These are phyloP conservation scores for Psephotus haematonotus DNA, from an alignment of 2,113 vertebrate genomes.

Conservation along the genomic window DNA sequence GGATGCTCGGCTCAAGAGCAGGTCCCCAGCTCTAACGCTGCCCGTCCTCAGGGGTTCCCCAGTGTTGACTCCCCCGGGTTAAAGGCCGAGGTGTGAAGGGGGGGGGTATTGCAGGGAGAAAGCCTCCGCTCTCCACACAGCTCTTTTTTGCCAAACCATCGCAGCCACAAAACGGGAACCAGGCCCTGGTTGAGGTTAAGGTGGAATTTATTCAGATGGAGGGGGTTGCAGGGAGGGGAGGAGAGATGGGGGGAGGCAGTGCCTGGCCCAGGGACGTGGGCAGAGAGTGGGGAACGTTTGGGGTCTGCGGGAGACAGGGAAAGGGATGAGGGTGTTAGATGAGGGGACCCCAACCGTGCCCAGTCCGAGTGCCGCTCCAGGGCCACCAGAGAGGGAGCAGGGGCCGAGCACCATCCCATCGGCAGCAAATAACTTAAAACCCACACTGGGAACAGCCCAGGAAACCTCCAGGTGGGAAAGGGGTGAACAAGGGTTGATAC, in stretches of 20 bases:
- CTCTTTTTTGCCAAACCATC: not conserved
- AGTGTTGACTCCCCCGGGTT: not conserved
- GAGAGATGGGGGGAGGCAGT: not conserved
- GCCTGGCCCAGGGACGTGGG: not conserved
- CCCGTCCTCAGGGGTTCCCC: conserved; percentile 55
- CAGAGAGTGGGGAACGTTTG: not conserved
- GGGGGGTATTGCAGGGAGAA: not conserved
- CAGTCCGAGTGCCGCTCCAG: not conserved
- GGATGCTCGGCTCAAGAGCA: not conserved
- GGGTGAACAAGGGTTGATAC: not conserved
- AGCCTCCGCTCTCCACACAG: not conserved
- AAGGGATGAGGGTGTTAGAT: not conserved
- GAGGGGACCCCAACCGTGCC: not conserved
- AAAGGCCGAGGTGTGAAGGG: not conserved
- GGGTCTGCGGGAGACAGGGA: not conserved
- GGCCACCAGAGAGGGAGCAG: not conserved
- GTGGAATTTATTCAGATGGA: conserved; percentile 63
- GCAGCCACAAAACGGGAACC: not conserved
- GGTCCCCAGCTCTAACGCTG: not conserved
- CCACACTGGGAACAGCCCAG: not conserved
- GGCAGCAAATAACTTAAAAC: conserved; percentile 61
- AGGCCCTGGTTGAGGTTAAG: not conserved
- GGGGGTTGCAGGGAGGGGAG: not conserved
- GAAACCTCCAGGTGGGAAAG: not conserved
- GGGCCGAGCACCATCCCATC: not conserved